Percentiles rank a stretch among this genome's conserved stretches.
Evolutionary conservation across 2,797 vertebrate species (phyloP).

Genomic region (Halcyon leucocephala): DNA sequence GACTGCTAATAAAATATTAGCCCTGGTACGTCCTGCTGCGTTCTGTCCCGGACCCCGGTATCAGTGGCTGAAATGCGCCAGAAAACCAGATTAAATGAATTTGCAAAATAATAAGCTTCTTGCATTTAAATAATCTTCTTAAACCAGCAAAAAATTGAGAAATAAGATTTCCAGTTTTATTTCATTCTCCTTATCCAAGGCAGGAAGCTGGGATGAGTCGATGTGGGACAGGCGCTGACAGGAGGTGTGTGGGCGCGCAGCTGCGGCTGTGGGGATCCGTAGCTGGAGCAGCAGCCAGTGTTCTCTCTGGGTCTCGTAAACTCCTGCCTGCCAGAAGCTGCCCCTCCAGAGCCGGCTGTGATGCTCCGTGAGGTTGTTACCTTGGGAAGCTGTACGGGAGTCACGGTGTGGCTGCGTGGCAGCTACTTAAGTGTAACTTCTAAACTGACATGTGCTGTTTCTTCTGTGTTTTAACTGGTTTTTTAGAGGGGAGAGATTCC

Average conservation of each 20-base stretch:
- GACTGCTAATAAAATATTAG: not conserved
- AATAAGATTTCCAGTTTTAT: not conserved
- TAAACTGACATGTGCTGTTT: not conserved
- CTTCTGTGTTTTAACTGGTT: not conserved
- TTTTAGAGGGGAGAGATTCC: not conserved
- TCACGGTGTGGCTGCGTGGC: not conserved
- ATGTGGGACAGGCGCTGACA: not conserved
- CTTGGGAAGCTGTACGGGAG: conserved; percentile 11
- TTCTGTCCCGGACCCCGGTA: not conserved
- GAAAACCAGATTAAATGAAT: not conserved
- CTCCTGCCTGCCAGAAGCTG: not conserved
- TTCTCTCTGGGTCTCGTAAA: not conserved
- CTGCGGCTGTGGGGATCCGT: fast-evolving
- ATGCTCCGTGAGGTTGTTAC: not conserved
- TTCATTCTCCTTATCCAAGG: conserved; percentile 5
- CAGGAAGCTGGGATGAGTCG: not conserved
- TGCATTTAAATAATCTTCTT: not conserved
- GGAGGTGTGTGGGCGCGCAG: not conserved
- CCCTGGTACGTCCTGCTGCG: not conserved
- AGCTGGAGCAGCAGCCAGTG: not conserved
- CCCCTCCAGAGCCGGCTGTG: not conserved
- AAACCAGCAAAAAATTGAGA: not conserved
- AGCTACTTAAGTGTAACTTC: not conserved
- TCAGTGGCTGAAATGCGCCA: not conserved
- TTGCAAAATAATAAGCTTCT: not conserved